These are phyloP conservation scores for Chrysina gloriosa DNA, from an alignment of 2,888 invertebrate species.

Conservation along the genomic window DNA sequence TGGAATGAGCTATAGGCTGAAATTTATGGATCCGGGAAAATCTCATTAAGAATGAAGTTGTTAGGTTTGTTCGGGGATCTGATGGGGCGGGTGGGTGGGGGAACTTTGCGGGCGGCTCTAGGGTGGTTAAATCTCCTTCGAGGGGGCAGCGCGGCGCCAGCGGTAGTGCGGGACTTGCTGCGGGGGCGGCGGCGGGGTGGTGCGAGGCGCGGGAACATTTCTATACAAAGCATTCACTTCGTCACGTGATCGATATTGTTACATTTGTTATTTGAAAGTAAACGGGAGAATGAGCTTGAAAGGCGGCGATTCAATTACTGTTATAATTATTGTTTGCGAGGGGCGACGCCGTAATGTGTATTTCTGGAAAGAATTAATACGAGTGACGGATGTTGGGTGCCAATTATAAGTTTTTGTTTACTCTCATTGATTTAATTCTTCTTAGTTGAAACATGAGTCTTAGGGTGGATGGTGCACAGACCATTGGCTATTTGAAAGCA, in stretches of 20 bases:
- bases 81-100: slow-evolving; percentile 45
- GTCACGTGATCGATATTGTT: slow-evolving; percentile 43
- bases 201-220: slow-evolving; percentile 27
- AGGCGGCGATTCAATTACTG: slow-evolving; percentile 37
- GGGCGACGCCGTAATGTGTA: neutral
- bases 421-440: neutral
- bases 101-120: slow-evolving; percentile 37
- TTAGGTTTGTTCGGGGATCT: slow-evolving; percentile 62
- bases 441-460: no score
- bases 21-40: slow-evolving; percentile 67
- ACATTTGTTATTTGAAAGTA: slow-evolving; percentile 41
- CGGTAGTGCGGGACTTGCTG: neutral
- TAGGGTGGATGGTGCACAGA: no score
- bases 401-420: neutral
- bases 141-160: slow-evolving; percentile 31
- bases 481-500: no score
- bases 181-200: slow-evolving; percentile 29
- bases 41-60: slow-evolving; percentile 67
- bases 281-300: slow-evolving; percentile 34
- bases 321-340: slow-evolving; percentile 25
- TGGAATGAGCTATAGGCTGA: slow-evolving; percentile 66
- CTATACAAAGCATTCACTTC: slow-evolving; percentile 39
- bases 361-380: slow-evolving; percentile 17
- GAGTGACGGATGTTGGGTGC: slow-evolving; percentile 5
- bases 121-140: slow-evolving; percentile 40